phyloP scores from a whole-genome alignment of 2,113 vertebrate genomes.

The Melozone crissalis region DNA sequence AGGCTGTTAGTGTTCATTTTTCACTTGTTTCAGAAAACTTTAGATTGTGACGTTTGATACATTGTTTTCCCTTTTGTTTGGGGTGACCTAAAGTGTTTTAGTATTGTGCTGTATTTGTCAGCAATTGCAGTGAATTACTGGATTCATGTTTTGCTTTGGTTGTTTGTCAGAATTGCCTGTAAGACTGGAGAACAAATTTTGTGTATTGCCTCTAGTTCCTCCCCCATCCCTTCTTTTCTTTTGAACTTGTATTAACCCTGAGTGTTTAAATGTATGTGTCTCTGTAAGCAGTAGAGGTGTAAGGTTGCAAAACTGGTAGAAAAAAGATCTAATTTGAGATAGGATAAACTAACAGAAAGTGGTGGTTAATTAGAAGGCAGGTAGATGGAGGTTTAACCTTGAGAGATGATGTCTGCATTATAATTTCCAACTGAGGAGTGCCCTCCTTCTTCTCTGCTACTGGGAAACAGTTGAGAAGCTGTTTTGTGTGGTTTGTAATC shows the following conservation, averaged over 20 bases:
- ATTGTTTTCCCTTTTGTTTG: not conserved
- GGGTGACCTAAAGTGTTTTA: not conserved
- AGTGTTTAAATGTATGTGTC: not conserved
- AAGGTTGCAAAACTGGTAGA: not conserved
- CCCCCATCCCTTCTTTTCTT: not conserved
- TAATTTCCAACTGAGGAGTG: not conserved
- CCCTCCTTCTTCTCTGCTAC: not conserved
- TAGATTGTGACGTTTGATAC: not conserved
- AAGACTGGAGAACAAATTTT: not conserved
- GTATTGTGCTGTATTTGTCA: not conserved
- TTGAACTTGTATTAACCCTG: not conserved
- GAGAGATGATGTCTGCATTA: not conserved
- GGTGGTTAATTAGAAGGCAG: not conserved
- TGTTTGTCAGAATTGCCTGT: not conserved
- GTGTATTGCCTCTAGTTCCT: not conserved
- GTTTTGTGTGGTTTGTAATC: not conserved
- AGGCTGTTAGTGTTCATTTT: not conserved
- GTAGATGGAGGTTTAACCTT: constrained; percentile 5
- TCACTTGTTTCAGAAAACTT: not conserved
- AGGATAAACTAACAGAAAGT: not conserved
- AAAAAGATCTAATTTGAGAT: not conserved
- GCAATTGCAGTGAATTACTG: not conserved
- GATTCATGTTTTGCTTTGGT: not conserved
- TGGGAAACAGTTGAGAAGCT: not conserved
- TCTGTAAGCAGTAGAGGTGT: not conserved